phyloP scores from a whole-genome alignment of 2,113 vertebrate genomes.

The Sylvia atricapilla region DNA sequence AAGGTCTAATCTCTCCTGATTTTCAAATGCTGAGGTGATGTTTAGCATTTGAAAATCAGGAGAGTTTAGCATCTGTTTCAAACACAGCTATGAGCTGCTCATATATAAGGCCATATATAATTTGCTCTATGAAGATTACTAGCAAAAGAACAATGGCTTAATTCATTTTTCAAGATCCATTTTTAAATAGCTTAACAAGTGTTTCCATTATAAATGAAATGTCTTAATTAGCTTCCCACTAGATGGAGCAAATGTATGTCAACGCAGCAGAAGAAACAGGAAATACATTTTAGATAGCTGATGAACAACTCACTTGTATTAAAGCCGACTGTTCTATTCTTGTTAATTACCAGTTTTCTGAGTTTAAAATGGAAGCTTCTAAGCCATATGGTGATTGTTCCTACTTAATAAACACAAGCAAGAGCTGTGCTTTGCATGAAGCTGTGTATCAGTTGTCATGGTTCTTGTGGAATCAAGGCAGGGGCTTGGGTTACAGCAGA shows the following conservation, averaged over 20 bases:
- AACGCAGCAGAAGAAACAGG: background rate
- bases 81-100: background rate
- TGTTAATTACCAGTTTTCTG: background rate
- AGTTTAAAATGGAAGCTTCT: background rate
- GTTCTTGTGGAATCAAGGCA: background rate
- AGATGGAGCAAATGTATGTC: constrained; percentile 14
- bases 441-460: background rate
- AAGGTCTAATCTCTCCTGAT: background rate
- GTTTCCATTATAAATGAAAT: background rate
- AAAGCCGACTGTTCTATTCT: background rate
- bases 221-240: constrained; percentile 14
- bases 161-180: background rate
- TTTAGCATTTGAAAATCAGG: too few species aligned
- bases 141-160: background rate
- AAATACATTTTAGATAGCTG: background rate
- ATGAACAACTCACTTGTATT: background rate
- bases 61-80: background rate
- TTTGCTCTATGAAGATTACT: background rate
- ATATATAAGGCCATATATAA: background rate
- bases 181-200: background rate
- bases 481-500: background rate
- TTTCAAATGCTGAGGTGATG: background rate
- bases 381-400: background rate
- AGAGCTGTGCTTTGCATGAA: background rate
- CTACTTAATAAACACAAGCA: background rate